Conservation (phyloP, 2,797 vertebrate species). For the Lagodon rhomboides region DNA sequence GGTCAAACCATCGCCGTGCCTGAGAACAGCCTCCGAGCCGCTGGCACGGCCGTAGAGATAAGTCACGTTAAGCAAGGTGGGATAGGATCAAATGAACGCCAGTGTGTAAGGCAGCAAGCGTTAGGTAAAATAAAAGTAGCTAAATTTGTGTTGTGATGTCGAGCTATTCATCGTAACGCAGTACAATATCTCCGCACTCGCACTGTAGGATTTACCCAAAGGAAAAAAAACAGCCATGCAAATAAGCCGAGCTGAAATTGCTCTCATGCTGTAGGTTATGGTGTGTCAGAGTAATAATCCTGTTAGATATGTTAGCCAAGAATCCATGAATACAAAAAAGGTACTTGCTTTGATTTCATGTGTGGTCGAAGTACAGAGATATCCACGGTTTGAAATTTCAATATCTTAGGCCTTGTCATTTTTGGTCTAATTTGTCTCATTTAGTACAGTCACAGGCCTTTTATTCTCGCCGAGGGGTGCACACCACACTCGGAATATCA, state of each 20-base stretch:
- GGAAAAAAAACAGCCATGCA: constrained; percentile 50
- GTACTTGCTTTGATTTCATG: constrained; percentile 68
- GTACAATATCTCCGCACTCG: constrained; percentile 25
- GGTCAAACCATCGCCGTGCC: too few species aligned
- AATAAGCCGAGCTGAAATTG: constrained; percentile 58
- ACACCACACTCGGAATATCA: constrained; percentile 55
- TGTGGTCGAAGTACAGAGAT: constrained; percentile 54
- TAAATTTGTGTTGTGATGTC: not conserved
- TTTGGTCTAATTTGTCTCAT: constrained; percentile 71
- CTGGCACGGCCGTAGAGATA: not conserved
- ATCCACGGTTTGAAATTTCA: constrained; percentile 64
- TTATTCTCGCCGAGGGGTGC: constrained; percentile 41
- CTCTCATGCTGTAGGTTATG: constrained; percentile 57
- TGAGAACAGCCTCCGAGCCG: not conserved
- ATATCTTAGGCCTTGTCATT: constrained; percentile 67
- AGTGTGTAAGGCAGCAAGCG: not conserved
- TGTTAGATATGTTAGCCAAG: constrained; percentile 69
- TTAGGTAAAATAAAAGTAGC: constrained; percentile 1
- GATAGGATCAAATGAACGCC: not conserved
- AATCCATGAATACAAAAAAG: constrained; percentile 77
- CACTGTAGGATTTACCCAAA: constrained; percentile 47
- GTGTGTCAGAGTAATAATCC: constrained; percentile 75
- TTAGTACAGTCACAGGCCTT: constrained; percentile 57
- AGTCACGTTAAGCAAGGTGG: not conserved
- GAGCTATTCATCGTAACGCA: constrained; percentile 5